Evolutionary conservation across 35 echinoderm and acorn worm species (phyloP), one percentile per base, ranked within the genome.

Genomic region (Chiridota heheva): DNA sequence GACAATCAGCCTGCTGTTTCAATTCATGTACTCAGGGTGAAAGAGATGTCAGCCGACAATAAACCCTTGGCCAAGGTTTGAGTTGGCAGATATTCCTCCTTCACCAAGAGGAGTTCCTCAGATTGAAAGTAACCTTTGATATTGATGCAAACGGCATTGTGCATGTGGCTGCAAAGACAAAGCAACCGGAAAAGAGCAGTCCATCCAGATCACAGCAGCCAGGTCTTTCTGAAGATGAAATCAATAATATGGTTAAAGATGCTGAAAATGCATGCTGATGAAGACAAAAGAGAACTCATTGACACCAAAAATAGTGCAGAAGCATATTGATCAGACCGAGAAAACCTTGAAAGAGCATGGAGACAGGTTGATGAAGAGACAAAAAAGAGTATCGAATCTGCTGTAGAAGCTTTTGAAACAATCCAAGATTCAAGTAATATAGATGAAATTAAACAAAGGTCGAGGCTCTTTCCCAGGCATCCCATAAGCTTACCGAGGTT

Each of bases 111-210:
- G 90, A 36, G 71, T 88, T 5, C 90, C 90, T 2, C 90, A 93
- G 49, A 93, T 93, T 68, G 78, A 72, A 88, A 17, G 90, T 88
- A 38, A 86, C 90, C n/a, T 93, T 93, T 78, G 90, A 93, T 72
- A 83, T 93, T 45, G 90, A 93, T 39, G 84, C 90, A 20, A 87
- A 93, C 16, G 90, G 90, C 42, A 93, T 93, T 64, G 60, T 93
- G 44, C 87, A 88, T 56, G 90, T 93, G 24, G 78, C 90, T 16
- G 90, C 90, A 10, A 29, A 2, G 90, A 93, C 10, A 93, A 77
- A 33, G 77, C 78, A 42, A 93, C 90, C 36, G 90, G 90, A 37
- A 93, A 87, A 63, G 78, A 83, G 47, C 82, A 88, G 26, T 82
- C 82, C 29, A 93, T 93, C 70, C 87, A 84, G 69, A 93, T 93